Base-by-base conservation (phyloP, 2,888 invertebrate species). In the Cantharis lateralis region DNA sequence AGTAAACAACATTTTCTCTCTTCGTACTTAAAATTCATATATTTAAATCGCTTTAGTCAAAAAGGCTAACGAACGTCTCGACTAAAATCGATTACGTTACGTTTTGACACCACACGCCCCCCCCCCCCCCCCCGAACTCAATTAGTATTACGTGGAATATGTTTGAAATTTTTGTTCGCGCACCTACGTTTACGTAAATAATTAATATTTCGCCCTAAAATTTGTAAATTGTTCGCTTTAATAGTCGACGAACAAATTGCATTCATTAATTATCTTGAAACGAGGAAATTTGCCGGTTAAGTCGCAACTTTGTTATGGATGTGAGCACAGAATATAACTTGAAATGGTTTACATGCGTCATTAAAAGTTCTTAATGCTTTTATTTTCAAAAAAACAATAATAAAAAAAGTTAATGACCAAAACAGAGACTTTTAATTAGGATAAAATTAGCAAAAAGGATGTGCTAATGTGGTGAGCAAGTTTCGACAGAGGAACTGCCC, bases 201-300 rank as follows among this genome's bases (percentile, higher is more conserved):
- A 66, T 66, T 66, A 66, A 66, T 66, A 66, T 66, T 66, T 20
- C 13, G 13, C 32, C 32, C 62, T 20, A 62, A 61, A 68, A 68
- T 73, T 73, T 61, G 68, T 73, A 73, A 73, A 73, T 68, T 48
- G 62, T 20, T 61, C 68, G 62, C 73, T 68, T 15, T 73, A 73
- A 73, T 24, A 20, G 73, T 69, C 69, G 68, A 32, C 26, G 61
- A 68, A 73, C 73, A 73, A 73, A 73, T 73, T 73, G 24, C 73
- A 62, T 61, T 69, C 73, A 73, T 73, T 73, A 73, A 73, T 73
- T 73, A 73, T 73, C 73, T 62, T 62, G 68, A n/a, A 48, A 62
- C 68, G 68, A 68, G 69, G 62, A 73, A 73, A 73, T 73, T 73
- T 68, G 73, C 68, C 73, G 20, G 64, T 20, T 20, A 66, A 66